Conservation (phyloP, 1,140 invertebrate genomes). For the Cotesia typhae region DNA sequence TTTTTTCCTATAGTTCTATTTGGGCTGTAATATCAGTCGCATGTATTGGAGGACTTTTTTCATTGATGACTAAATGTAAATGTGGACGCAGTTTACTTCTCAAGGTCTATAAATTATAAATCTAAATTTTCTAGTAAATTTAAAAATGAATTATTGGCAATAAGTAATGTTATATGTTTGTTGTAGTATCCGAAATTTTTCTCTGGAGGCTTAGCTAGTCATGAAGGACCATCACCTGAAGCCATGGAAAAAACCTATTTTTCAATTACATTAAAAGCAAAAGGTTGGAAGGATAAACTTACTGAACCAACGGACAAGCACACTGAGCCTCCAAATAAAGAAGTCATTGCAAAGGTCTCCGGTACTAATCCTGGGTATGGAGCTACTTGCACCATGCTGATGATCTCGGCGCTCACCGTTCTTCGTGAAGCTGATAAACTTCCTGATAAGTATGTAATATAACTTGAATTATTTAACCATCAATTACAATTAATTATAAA, state of each 20-base stretch:
- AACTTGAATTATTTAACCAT: no score
- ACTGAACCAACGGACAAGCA: slow-evolving; percentile 71
- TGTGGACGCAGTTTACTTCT: slow-evolving; percentile 73
- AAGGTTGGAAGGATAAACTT: slow-evolving; percentile 79
- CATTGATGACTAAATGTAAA: slow-evolving; percentile 72
- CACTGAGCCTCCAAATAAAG: slow-evolving; percentile 71
- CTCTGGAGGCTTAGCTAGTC: slow-evolving; percentile 74
- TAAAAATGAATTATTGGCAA: slow-evolving; percentile 28
- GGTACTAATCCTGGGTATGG: slow-evolving; percentile 84
- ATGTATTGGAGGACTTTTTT: slow-evolving; percentile 71
- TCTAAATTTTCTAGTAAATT: slow-evolving; percentile 39
- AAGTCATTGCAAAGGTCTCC: slow-evolving; percentile 71
- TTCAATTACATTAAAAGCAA: slow-evolving; percentile 75
- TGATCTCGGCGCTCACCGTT: slow-evolving; percentile 78
- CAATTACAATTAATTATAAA: background rate
- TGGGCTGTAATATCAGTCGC: slow-evolving; percentile 63
- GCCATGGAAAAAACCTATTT: slow-evolving; percentile 72
- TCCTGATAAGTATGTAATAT: slow-evolving; percentile 71
- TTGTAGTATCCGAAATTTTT: slow-evolving; percentile 78
- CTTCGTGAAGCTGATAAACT: slow-evolving; percentile 81
- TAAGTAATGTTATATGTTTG: slow-evolving; percentile 15
- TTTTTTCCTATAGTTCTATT: slow-evolving; percentile 54
- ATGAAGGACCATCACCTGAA: slow-evolving; percentile 73
- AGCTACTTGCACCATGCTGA: slow-evolving; percentile 76
- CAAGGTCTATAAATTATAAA: slow-evolving; percentile 58